A percentile compares a stretch with the other conserved stretches of the same genome.
phyloP scores from a whole-genome alignment of 2,113 vertebrate genomes.

The Octodon degus region DNA sequence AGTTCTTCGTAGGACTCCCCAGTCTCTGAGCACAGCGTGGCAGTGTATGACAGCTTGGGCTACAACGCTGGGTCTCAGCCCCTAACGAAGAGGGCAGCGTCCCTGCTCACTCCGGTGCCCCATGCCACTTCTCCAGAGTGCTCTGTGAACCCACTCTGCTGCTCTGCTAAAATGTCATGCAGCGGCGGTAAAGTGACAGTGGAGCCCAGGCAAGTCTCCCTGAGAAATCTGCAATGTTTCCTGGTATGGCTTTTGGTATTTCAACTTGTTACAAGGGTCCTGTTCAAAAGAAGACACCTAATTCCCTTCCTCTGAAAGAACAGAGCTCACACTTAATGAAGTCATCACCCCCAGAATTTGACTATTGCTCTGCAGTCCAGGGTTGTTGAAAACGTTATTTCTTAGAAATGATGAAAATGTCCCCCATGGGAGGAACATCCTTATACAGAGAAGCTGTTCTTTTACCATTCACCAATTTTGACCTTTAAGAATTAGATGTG shows the following conservation, averaged over 20 bases:
- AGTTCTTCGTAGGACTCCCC: background rate
- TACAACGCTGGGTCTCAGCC: background rate
- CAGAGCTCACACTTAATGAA: background rate
- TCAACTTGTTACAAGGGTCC: background rate
- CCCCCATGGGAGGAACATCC: background rate
- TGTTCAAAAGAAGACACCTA: background rate
- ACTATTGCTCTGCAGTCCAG: background rate
- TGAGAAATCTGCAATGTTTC: background rate
- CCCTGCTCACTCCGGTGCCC: background rate
- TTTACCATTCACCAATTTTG: background rate
- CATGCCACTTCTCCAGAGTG: background rate
- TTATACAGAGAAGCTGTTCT: background rate
- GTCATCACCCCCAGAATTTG: background rate
- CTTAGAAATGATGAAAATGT: background rate
- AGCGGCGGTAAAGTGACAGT: background rate
- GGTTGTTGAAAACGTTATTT: background rate
- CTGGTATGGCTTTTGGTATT: background rate
- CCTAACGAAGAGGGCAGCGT: background rate
- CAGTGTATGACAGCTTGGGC: background rate
- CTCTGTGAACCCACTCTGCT: background rate
- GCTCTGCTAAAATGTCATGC: background rate
- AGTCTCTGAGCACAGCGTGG: background rate
- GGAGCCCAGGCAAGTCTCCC: background rate
- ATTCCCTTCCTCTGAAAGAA: background rate
- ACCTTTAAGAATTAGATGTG: slow-evolving; percentile 21